phyloP scores from a whole-genome alignment of 2,888 invertebrate genomes.

The Octonoba sinensis region DNA sequence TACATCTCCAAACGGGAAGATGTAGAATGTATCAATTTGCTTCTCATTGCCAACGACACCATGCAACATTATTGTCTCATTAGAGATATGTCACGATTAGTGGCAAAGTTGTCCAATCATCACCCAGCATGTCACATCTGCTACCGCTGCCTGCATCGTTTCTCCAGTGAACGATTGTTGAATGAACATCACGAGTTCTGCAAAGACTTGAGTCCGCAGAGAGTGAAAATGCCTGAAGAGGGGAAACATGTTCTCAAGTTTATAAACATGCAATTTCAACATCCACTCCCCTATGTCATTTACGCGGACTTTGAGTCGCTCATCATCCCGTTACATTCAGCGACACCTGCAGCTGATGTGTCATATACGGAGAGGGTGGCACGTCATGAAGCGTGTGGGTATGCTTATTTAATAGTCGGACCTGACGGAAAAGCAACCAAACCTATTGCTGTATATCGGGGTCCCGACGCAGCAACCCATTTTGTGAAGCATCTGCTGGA shows the following conservation, averaged over 20 bases:
- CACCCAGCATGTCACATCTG: neutral
- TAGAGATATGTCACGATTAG: neutral
- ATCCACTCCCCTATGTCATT: neutral
- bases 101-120: neutral
- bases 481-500: neutral
- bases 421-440: slow-evolving; percentile 2
- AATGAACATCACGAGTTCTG: neutral
- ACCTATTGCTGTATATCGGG: neutral
- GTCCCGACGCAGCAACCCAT: neutral
- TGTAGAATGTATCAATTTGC: neutral
- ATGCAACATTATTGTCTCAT: slow-evolving; percentile 1
- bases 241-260: neutral
- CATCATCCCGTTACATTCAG: neutral
- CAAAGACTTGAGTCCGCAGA: neutral
- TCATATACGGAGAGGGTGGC: neutral
- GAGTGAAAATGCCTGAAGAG: neutral
- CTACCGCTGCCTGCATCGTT: slow-evolving; percentile 7
- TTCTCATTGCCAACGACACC: neutral
- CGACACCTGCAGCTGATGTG: neutral
- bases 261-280: no score
- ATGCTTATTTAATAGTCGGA: slow-evolving; percentile 7
- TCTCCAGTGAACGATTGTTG: neutral
- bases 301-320: neutral
- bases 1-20: neutral
- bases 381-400: slow-evolving; percentile 1